A percentile compares a stretch with the other conserved stretches of the same genome.
Evolutionary conservation across 92 coral and sea anemone species (phyloP).

Genomic region (Pocillopora meandrina): DNA sequence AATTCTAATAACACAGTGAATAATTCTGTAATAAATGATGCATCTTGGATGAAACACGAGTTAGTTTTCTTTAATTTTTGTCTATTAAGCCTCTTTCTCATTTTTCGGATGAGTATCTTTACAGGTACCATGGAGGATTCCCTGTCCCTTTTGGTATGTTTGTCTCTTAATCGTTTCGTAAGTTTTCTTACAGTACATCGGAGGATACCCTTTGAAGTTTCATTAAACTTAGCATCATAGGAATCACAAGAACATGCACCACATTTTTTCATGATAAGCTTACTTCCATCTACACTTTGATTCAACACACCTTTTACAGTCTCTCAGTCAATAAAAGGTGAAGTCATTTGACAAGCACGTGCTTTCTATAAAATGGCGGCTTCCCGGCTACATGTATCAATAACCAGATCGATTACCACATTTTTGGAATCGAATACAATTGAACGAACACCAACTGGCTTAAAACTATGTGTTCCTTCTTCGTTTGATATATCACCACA

Average conservation of each 20-base stretch:
- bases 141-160: conserved; percentile 36
- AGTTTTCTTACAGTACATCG: conserved; percentile 47
- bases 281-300: conserved; percentile 22
- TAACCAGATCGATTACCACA: not conserved
- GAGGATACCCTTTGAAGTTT: conserved; percentile 24
- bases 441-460: not conserved
- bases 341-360: conserved; percentile 19
- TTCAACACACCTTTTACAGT: conserved; percentile 49
- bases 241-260: conserved; percentile 10
- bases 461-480: not conserved
- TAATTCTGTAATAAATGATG: conserved; percentile 32
- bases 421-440: not conserved
- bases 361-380: not conserved
- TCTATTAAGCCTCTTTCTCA: conserved; percentile 45
- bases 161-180: conserved; percentile 26
- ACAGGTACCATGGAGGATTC: conserved; percentile 55
- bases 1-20: conserved; percentile 39
- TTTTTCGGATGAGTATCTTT: conserved; percentile 26
- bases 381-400: not conserved
- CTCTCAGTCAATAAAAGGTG: conserved; percentile 33
- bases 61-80: conserved; percentile 33
- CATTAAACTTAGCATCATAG: conserved; percentile 11
- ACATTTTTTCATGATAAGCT: conserved; percentile 21
- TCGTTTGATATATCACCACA: not conserved
- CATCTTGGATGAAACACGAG: conserved; percentile 46